Percentiles rank a stretch among this genome's conserved stretches.
phyloP scores from a whole-genome alignment of 2,888 invertebrate genomes.

The Philonicus albiceps region DNA sequence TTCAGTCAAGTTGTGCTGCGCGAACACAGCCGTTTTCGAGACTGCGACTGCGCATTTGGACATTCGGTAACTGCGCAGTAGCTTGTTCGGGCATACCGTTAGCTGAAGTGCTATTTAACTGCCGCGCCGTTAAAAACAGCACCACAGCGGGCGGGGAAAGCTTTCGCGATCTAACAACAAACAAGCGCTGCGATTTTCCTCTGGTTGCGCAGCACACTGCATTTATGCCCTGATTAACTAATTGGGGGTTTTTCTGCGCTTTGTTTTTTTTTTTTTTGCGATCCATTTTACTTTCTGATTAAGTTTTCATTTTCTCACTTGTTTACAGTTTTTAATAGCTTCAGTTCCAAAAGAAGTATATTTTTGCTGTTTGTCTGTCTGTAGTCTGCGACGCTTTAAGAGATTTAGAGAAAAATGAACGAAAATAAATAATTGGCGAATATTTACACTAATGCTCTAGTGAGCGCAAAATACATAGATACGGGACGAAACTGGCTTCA shows the following conservation, averaged over 20 bases:
- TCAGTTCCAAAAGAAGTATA: neutral
- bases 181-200: conserved; percentile 6
- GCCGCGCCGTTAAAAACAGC: neutral
- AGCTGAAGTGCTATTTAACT: neutral
- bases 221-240: neutral
- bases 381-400: neutral
- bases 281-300: neutral
- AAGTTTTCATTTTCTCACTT: neutral
- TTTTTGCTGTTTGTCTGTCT: neutral
- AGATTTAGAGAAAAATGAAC: neutral
- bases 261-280: neutral
- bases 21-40: neutral
- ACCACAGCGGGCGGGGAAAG: neutral
- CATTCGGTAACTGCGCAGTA: neutral
- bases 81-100: neutral
- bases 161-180: conserved; percentile 14
- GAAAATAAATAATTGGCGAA: neutral
- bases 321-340: neutral
- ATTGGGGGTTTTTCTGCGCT: neutral
- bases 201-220: neutral
- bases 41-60: conserved; percentile 12
- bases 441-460: neutral
- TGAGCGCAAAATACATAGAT: neutral
- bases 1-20: conserved; percentile 16
- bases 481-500: too few relatives aligned